Evolutionary conservation across 2,888 invertebrate species (phyloP).

Genomic region (Sicus ferrugineus): DNA sequence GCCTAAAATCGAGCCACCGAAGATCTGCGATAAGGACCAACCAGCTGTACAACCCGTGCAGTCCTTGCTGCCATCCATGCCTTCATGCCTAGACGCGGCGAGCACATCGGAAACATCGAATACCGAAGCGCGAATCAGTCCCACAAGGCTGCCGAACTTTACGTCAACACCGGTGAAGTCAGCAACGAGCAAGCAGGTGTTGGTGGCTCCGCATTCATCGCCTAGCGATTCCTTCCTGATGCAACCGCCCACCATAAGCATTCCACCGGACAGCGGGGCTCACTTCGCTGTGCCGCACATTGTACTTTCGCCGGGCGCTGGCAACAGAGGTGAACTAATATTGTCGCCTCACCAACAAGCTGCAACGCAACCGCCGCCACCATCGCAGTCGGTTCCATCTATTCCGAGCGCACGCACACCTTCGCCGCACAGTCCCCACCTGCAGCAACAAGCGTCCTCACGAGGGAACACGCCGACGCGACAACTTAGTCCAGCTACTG

Average conservation of each 20-base stretch:
- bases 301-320: slow-evolving; percentile 60
- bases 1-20: slow-evolving; percentile 61
- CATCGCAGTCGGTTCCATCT: slow-evolving; percentile 45
- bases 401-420: slow-evolving; percentile 48
- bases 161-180: slow-evolving; percentile 48
- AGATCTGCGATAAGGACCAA: slow-evolving; percentile 55
- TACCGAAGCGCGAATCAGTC: neutral
- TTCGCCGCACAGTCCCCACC: slow-evolving; percentile 61
- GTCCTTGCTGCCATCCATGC: slow-evolving; percentile 49
- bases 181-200: slow-evolving; percentile 35
- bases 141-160: slow-evolving; percentile 33
- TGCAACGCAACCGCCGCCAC: slow-evolving; percentile 48
- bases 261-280: slow-evolving; percentile 68
- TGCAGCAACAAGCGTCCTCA: slow-evolving; percentile 45
- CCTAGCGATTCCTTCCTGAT: slow-evolving; percentile 64
- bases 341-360: slow-evolving; percentile 33
- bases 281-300: slow-evolving; percentile 59
- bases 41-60: slow-evolving; percentile 59
- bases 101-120: slow-evolving; percentile 45
- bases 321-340: neutral
- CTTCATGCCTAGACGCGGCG: slow-evolving; percentile 48
- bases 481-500: slow-evolving; percentile 47
- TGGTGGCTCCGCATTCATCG: neutral
- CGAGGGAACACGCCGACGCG: slow-evolving; percentile 48
- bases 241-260: slow-evolving; percentile 74